Evolutionary conservation across 2,888 invertebrate species (phyloP).

Genomic region (Aricia artaxerxes): DNA sequence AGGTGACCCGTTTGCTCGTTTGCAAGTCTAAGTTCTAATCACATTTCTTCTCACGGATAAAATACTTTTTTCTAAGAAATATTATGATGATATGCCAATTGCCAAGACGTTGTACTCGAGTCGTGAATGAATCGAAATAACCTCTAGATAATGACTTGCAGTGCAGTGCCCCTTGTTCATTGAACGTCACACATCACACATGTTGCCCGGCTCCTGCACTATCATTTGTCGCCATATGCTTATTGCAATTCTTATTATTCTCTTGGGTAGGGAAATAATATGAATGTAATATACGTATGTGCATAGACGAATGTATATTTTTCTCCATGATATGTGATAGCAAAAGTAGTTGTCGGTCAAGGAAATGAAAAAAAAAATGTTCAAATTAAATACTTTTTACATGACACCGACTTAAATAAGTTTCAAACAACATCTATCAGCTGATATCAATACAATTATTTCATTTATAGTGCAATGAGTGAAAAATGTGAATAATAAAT

Average conservation of each 20-base stretch:
- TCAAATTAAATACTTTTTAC: too few relatives aligned
- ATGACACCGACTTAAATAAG: not conserved
- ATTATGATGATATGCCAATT: not conserved
- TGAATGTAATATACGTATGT: too few relatives aligned
- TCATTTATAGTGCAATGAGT: slow-evolving; percentile 22
- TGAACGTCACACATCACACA: slow-evolving; percentile 61
- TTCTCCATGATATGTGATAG: too few relatives aligned
- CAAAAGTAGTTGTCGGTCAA: not conserved
- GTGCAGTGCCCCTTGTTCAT: slow-evolving; percentile 66
- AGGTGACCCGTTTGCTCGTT: too few relatives aligned
- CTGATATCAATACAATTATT: not conserved
- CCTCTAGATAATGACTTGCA: slow-evolving; percentile 43
- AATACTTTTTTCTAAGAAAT: not conserved
- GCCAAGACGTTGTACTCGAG: not conserved
- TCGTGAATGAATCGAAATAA: slow-evolving; percentile 15
- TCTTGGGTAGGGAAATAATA: too few relatives aligned
- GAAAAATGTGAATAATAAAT: slow-evolving; percentile 67
- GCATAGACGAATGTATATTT: too few relatives aligned
- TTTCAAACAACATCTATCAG: not conserved
- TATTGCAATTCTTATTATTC: not conserved
- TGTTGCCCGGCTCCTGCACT: slow-evolving; percentile 51
- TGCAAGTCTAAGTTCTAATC: not conserved
- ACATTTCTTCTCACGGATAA: not conserved
- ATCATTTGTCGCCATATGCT: slow-evolving; percentile 51
- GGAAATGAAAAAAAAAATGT: not conserved